Conservation (phyloP, 2,797 vertebrate species). For the Erpetoichthys calabaricus region DNA sequence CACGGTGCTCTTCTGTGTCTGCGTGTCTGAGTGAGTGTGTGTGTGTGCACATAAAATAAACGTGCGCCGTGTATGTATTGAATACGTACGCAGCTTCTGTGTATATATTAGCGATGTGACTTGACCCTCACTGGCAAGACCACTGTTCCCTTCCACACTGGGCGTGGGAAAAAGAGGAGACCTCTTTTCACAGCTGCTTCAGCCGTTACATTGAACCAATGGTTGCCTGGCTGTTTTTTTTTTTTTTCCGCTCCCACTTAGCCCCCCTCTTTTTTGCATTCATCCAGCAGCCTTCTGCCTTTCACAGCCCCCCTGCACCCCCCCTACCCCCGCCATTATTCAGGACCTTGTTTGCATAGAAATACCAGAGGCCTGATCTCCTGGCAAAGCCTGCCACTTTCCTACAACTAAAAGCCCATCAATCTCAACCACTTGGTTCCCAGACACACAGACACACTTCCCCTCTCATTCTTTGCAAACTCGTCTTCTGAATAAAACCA, state of each 20-base stretch:
- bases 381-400: slow-evolving; percentile 28
- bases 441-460: not conserved
- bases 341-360: slow-evolving; percentile 49
- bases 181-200: slow-evolving; percentile 84
- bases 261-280: slow-evolving; percentile 43
- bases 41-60: slow-evolving; percentile 66
- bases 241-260: slow-evolving; percentile 20
- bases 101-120: slow-evolving; percentile 70
- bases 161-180: slow-evolving; percentile 88
- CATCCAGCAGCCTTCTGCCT: slow-evolving; percentile 52
- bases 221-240: slow-evolving; percentile 35
- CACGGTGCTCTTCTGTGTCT: slow-evolving; percentile 32
- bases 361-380: slow-evolving; percentile 47
- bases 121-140: slow-evolving; percentile 68
- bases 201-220: slow-evolving; percentile 71
- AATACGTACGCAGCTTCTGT: slow-evolving; percentile 57
- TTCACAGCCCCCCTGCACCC: slow-evolving; percentile 44
- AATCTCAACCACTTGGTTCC: slow-evolving; percentile 8
- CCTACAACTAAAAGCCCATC: slow-evolving; percentile 20
- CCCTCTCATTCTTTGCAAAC: slow-evolving; percentile 20
- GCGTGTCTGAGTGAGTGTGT: slow-evolving; percentile 40
- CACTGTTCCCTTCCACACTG: slow-evolving; percentile 53
- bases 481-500: slow-evolving; percentile 1
- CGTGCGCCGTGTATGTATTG: slow-evolving; percentile 61
- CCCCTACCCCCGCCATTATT: slow-evolving; percentile 44